Conservation (phyloP, 2,797 vertebrate genomes). For the Bradypodion pumilum region DNA sequence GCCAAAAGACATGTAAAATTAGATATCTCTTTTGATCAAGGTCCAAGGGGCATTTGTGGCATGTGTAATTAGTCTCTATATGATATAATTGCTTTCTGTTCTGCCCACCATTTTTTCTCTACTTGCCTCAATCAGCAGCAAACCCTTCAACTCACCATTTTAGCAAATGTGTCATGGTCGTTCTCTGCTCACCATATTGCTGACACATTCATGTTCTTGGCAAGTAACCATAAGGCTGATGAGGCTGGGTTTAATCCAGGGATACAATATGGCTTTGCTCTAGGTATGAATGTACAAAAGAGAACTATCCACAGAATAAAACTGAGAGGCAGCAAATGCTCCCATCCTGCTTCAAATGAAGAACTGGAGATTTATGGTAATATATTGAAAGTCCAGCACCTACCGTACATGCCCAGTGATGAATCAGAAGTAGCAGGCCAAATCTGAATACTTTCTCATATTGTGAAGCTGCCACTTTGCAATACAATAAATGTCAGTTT, state of each 20-base stretch:
- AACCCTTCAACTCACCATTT: background rate
- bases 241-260: background rate
- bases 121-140: background rate
- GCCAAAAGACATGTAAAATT: background rate
- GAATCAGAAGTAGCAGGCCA: background rate
- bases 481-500: background rate
- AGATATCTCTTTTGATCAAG: background rate
- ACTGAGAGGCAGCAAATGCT: background rate
- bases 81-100: background rate
- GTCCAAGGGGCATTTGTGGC: background rate
- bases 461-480: background rate
- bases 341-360: background rate
- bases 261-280: constrained; percentile 1
- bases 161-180: background rate
- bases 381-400: background rate
- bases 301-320: background rate
- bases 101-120: background rate
- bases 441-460: background rate
- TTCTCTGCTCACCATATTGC: background rate
- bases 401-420: background rate
- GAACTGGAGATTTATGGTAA: background rate
- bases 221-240: constrained; percentile 10
- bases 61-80: background rate
- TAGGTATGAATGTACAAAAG: background rate
- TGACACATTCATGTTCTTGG: background rate